Base-by-base conservation (phyloP, 2,888 invertebrate species). In the Drosophila mettleri region DNA sequence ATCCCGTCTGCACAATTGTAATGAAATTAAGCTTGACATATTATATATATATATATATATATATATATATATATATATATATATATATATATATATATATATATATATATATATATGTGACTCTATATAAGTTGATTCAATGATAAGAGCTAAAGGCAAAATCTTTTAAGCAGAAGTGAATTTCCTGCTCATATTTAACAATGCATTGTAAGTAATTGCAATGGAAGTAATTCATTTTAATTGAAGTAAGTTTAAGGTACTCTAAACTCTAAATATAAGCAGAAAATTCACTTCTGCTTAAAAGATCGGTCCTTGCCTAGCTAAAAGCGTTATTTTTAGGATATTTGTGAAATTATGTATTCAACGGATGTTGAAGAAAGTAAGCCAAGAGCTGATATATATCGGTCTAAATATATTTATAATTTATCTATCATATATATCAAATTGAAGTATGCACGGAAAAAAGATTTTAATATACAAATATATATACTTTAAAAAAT, bases 141-240 rank as follows among this genome's bases (percentile, higher is more conserved):
- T 38, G 52, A 52, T 38, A 52, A 52, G 52, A 18, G 31, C 31
- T 46, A 3, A 22, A 34, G 33, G 38, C 16, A 51, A 38, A 14
- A n/a, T 22, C 22, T 16, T 38, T 20, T 36, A 22, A 29, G 16
- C 14, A 2, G 9, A 3, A 16, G 18, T 5, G 8, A 61, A 65
- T 10, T 48, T 20, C 48, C 48, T n/a, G 14, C 29, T 2, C 16
- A 2, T 29, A 59, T 41, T 70, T 20, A 33, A 76, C 60, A 66
- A 63, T 70, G n/a, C n/a, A n/a, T n/a, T n/a, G n/a, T n/a, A n/a
- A n/a, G n/a, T n/a, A n/a, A n/a, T n/a, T n/a, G n/a, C n/a, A n/a
- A n/a, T n/a, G n/a, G n/a, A n/a, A n/a, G n/a, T n/a, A n/a, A n/a
- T n/a, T n/a, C n/a, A n/a, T n/a, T 68, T 48, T 48, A 68, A 60